Conservation (phyloP, 2,888 invertebrate species). For the Hirtodrosophila alboralis region DNA sequence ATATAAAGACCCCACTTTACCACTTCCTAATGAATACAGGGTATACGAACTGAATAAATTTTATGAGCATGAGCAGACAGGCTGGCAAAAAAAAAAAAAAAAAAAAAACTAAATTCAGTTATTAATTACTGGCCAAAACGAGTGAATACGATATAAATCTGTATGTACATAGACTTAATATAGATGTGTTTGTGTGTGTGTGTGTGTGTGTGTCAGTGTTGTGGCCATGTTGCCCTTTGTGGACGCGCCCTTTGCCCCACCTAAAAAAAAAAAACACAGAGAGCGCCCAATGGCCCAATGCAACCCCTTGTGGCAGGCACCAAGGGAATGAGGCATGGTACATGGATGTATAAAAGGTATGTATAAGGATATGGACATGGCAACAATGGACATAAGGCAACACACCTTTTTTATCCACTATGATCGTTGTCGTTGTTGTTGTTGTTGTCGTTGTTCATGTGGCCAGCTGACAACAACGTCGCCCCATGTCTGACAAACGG, state of each 20-base stretch:
- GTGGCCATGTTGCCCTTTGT: slow-evolving; percentile 21
- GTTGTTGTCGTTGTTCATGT: slow-evolving; percentile 41
- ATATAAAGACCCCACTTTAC: too few relatives aligned
- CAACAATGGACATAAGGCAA: slow-evolving; percentile 48
- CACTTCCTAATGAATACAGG: too few relatives aligned
- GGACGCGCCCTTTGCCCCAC: slow-evolving; percentile 39
- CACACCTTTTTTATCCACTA: slow-evolving; percentile 55
- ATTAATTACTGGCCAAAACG: slow-evolving; percentile 51
- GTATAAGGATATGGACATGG: slow-evolving; percentile 41
- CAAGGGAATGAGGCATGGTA: neutral
- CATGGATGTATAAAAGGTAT: neutral
- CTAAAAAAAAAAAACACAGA: too few relatives aligned
- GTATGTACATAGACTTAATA: slow-evolving; percentile 44
- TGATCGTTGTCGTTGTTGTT: slow-evolving; percentile 13
- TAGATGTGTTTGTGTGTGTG: slow-evolving; percentile 18
- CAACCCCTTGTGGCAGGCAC: slow-evolving; percentile 19
- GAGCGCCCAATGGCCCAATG: slow-evolving; percentile 8
- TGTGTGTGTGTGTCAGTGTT: slow-evolving; percentile 14
- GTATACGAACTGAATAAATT: neutral
- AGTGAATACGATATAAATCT: slow-evolving; percentile 34
- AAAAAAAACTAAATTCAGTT: slow-evolving; percentile 43
- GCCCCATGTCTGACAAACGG: slow-evolving; percentile 57
- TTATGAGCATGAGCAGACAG: slow-evolving; percentile 1
- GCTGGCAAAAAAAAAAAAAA: slow-evolving; percentile 24
- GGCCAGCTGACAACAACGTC: slow-evolving; percentile 54